Evolutionary conservation across 1,140 invertebrate species (phyloP).

Genomic region (Fopius arisanus): DNA sequence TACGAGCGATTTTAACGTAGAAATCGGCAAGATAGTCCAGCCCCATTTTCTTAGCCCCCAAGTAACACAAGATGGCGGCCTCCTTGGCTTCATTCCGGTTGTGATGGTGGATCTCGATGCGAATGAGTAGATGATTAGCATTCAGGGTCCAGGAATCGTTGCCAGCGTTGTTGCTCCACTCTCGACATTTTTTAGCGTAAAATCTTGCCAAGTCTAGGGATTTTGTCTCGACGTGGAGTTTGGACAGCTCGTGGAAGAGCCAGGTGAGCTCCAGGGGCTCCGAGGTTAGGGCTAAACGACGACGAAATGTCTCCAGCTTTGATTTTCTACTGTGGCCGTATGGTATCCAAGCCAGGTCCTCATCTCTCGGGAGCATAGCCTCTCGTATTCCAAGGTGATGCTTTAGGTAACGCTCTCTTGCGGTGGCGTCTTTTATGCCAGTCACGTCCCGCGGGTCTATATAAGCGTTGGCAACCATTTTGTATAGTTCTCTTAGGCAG

Average conservation of each 20-base stretch:
- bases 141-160: constrained; percentile 47
- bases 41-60: constrained; percentile 39
- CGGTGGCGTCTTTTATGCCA: constrained; percentile 16
- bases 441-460: constrained; percentile 49
- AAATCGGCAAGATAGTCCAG: constrained; percentile 49
- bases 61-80: constrained; percentile 38
- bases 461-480: constrained; percentile 46
- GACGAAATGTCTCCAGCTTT: constrained; percentile 38
- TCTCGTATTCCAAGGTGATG: constrained; percentile 47
- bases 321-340: constrained; percentile 27
- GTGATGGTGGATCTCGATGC: constrained; percentile 49
- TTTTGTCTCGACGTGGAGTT: constrained; percentile 42
- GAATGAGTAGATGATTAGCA: constrained; percentile 45
- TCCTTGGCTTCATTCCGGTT: constrained; percentile 53
- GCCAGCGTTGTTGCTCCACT: constrained; percentile 29
- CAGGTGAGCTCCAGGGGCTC: constrained; percentile 48
- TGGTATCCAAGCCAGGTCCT: constrained; percentile 49
- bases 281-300: constrained; percentile 45
- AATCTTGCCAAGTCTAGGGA: constrained; percentile 51
- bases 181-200: constrained; percentile 48
- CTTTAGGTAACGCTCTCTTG: constrained; percentile 38
- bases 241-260: constrained; percentile 53
- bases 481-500: constrained; percentile 46
- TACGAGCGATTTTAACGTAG: constrained; percentile 37
- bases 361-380: constrained; percentile 43